Conservation (phyloP, 2,113 vertebrate genomes). For the Crotophaga sulcirostris region DNA sequence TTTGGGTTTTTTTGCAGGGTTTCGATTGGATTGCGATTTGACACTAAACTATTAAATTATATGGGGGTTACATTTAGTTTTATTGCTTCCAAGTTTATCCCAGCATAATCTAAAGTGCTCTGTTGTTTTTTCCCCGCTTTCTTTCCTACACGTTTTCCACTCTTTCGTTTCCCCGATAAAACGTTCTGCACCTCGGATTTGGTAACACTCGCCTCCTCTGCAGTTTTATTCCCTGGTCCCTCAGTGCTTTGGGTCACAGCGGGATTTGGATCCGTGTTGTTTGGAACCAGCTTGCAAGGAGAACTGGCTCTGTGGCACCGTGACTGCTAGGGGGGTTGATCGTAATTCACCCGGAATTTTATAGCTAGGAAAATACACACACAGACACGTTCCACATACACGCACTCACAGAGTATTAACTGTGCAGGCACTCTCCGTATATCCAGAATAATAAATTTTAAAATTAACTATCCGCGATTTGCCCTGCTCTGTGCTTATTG, state of each 20-base stretch:
- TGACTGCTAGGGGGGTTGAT: conserved; percentile 16
- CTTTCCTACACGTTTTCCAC: neutral
- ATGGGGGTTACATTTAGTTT: conserved; percentile 68
- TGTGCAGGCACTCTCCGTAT: neutral
- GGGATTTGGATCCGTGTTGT: neutral
- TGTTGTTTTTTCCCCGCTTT: neutral
- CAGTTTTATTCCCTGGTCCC: neutral
- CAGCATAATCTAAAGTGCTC: conserved; percentile 27
- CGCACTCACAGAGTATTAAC: conserved; percentile 4
- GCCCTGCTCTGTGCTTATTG: neutral
- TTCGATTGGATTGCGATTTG: conserved; percentile 57
- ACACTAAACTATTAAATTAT: conserved; percentile 71
- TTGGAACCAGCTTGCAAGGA: neutral
- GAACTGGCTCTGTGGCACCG: neutral
- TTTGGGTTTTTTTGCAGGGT: neutral
- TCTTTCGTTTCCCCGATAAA: conserved; percentile 19
- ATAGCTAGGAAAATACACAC: conserved; percentile 46
- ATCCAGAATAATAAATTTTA: neutral
- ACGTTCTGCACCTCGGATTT: neutral
- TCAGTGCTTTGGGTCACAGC: neutral
- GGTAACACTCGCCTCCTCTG: neutral
- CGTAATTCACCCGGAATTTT: conserved; percentile 59
- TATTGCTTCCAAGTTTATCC: conserved; percentile 68
- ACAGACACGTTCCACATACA: neutral
- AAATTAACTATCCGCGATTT: conserved; percentile 7